phyloP scores from a whole-genome alignment of 2,888 invertebrate genomes.

The Himalopsyche anomala region DNA sequence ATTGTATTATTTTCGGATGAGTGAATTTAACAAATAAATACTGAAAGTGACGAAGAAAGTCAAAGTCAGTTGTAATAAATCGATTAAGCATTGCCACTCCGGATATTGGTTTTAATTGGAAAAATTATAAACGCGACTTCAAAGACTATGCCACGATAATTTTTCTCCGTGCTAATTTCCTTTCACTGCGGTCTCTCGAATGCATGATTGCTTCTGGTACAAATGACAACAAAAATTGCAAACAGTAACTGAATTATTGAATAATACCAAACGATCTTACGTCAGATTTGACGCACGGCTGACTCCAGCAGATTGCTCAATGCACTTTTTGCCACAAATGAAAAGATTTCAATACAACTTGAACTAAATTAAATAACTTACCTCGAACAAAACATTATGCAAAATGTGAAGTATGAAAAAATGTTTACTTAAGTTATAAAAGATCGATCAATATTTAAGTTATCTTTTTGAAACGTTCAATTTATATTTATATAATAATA shows the following conservation, averaged over 20 bases:
- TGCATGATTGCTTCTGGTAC: slow-evolving; percentile 7
- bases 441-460: too few relatives aligned
- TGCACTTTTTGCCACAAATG: slow-evolving; percentile 30
- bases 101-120: slow-evolving; percentile 11
- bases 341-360: background rate
- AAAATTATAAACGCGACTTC: slow-evolving; percentile 10
- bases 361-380: too few relatives aligned
- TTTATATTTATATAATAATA: too few relatives aligned
- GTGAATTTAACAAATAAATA: background rate
- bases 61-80: background rate
- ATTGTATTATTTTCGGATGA: background rate
- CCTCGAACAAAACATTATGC: too few relatives aligned
- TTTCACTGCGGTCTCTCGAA: slow-evolving; percentile 8
- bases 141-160: slow-evolving; percentile 14
- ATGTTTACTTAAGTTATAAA: too few relatives aligned
- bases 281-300: slow-evolving; percentile 34
- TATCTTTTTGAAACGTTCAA: too few relatives aligned
- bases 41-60: background rate
- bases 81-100: slow-evolving; percentile 6
- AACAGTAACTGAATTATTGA: background rate
- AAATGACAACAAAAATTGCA: background rate
- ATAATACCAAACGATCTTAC: background rate
- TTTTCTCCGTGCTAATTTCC: background rate
- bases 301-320: background rate
- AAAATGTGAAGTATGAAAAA: too few relatives aligned